These are phyloP conservation scores for Acomys russatus DNA, from an alignment of 2,797 vertebrate genomes.

Conservation along the genomic window DNA sequence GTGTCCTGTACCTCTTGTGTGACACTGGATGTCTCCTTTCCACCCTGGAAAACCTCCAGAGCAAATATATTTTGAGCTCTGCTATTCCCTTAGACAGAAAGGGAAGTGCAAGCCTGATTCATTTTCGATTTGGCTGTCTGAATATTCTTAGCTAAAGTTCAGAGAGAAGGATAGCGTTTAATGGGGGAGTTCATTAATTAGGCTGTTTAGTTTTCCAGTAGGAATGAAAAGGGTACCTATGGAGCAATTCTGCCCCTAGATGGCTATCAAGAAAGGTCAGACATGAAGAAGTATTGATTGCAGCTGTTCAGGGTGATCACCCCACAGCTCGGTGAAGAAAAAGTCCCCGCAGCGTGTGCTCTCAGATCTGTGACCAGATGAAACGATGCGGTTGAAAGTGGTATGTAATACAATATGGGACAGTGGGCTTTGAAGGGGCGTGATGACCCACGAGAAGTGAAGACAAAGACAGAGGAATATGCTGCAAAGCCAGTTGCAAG, in stretches of 20 bases:
- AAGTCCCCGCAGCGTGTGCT: conserved; percentile 11
- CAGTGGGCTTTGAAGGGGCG: neutral
- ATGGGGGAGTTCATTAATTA: conserved; percentile 81
- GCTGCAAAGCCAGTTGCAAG: neutral
- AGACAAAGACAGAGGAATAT: neutral
- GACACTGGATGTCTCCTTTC: neutral
- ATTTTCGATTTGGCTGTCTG: conserved; percentile 66
- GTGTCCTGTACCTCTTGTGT: neutral
- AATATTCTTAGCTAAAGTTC: conserved; percentile 63
- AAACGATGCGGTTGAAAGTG: conserved; percentile 17
- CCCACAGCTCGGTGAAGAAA: neutral
- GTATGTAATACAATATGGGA: neutral
- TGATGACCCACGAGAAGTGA: neutral
- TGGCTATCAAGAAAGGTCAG: conserved; percentile 84
- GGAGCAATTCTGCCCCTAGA: conserved; percentile 64
- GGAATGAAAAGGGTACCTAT: conserved; percentile 69
- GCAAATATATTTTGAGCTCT: neutral
- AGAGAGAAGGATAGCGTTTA: conserved; percentile 75
- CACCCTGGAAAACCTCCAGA: conserved; percentile 2
- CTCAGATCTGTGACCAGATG: conserved; percentile 43
- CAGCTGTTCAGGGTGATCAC: conserved; percentile 83
- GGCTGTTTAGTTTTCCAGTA: conserved; percentile 82
- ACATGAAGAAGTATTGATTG: conserved; percentile 86
- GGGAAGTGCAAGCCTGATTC: conserved; percentile 49
- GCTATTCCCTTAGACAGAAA: neutral